Evolutionary conservation across 2,888 invertebrate species (phyloP).

Genomic region (Drosophila melanosoma): DNA sequence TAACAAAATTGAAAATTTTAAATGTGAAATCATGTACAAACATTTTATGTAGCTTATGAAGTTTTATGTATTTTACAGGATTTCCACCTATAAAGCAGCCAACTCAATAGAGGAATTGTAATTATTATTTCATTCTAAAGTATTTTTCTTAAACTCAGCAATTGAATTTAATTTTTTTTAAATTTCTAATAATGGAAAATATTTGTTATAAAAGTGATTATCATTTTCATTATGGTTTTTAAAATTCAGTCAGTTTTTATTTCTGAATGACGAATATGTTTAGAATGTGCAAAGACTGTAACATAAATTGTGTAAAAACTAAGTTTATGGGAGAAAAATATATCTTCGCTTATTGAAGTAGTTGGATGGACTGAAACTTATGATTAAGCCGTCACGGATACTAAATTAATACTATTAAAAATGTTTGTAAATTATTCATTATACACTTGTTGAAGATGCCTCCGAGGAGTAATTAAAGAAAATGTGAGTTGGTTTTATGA

Average conservation of each 20-base stretch:
- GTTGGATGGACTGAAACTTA: not conserved
- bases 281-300: not conserved
- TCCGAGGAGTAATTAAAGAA: not conserved
- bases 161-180: not conserved
- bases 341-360: not conserved
- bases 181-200: not conserved
- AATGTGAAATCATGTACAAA: not conserved
- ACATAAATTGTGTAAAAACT: not conserved
- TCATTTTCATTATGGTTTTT: not conserved
- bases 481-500: not conserved
- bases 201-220: not conserved
- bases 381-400: slow-evolving; percentile 9
- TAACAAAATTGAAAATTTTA: not conserved
- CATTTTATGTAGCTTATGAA: not conserved
- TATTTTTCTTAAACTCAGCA: not conserved
- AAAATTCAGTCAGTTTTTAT: not conserved
- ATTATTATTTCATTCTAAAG: too few species aligned
- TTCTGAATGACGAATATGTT: not conserved
- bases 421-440: not conserved
- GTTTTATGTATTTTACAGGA: not conserved
- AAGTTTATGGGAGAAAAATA: not conserved
- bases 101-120: not conserved
- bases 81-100: not conserved
- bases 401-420: slow-evolving; percentile 3
- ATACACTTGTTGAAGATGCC: not conserved